Evolutionary conservation across 2,888 invertebrate species (phyloP), one percentile per base, ranked within the genome.

Genomic region (Cephus nigrinus): DNA sequence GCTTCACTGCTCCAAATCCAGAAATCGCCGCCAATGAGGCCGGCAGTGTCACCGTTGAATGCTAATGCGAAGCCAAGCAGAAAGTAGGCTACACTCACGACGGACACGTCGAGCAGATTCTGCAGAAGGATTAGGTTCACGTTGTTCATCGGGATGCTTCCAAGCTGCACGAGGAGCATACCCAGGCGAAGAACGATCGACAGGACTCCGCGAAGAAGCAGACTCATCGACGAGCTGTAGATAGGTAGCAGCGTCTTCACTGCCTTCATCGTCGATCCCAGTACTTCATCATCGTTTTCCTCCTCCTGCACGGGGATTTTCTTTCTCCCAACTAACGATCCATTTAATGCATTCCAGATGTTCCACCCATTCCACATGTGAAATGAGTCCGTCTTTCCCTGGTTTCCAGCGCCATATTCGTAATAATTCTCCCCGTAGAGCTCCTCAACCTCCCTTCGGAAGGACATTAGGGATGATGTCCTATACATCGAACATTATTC

Each of bases 41-140:
- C 86, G 11, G 73, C 78, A 0, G 81, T 32, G 68, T 88, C 86
- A n/a, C 85, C 86, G 69, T 89, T 89, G 80, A 88, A 91, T 12
- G 90, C 87, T 55, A 92, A 73, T n/a, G 86, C 81, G 68, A 83
- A 88, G 40, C 92, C 92, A 3, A 88, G 68, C 69, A 69, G n/a
- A 15, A 69, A 12, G 78, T 88, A 92, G 2, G 86, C 83, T 11
- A 90, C n/a, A 3, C 89, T 90, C 5, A 85, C 83, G 75, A 86
- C 84, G 11, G 85, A 86, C 11, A 92, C 83, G 76, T 92, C 92
- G 0, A 91, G 73, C 30, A 90, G 81, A 80, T 92, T 92, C 23
- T 91, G 89, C 4, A 92, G 83, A 1, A 92, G 79, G 31, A 92
- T 89, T 68, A 89, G 82, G 76, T 91, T 91, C 1, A 91, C 88